Conservation (phyloP, 2,113 vertebrate genomes). For the Carassius carassius region DNA sequence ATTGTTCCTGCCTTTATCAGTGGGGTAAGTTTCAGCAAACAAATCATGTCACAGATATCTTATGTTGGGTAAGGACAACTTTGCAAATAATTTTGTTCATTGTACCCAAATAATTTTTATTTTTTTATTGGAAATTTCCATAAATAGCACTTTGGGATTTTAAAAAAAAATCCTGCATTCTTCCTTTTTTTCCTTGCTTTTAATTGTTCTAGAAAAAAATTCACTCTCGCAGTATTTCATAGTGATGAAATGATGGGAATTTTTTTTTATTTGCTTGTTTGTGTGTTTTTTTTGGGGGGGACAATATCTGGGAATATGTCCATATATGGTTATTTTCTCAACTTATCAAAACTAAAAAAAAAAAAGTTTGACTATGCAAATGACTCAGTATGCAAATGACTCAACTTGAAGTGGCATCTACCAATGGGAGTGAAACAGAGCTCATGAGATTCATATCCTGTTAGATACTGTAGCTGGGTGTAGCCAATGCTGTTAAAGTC, state of each 20-base stretch:
- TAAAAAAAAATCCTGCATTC: not conserved
- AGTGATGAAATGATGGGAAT: no score
- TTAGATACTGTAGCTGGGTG: not conserved
- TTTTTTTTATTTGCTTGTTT: not conserved
- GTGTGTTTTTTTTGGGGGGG: not conserved
- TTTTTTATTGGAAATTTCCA: not conserved
- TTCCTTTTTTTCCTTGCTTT: not conserved
- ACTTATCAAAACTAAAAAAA: not conserved
- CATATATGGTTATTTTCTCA: not conserved
- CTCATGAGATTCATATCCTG: not conserved
- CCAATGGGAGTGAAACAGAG: not conserved
- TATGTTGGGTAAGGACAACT: not conserved
- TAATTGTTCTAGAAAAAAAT: not conserved
- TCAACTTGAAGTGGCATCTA: not conserved
- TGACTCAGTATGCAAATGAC: no score
- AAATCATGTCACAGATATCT: not conserved
- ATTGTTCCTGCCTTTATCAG: constrained; percentile 3
- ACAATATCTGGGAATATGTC: not conserved
- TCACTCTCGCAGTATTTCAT: not conserved
- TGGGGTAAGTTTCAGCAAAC: not conserved
- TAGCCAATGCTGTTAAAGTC: not conserved
- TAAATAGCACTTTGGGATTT: not conserved
- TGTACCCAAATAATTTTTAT: no score
- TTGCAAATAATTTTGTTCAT: not conserved
- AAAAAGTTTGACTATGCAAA: not conserved